Evolutionary conservation across 1,140 invertebrate species (phyloP).

Genomic region (Formica selysi): DNA sequence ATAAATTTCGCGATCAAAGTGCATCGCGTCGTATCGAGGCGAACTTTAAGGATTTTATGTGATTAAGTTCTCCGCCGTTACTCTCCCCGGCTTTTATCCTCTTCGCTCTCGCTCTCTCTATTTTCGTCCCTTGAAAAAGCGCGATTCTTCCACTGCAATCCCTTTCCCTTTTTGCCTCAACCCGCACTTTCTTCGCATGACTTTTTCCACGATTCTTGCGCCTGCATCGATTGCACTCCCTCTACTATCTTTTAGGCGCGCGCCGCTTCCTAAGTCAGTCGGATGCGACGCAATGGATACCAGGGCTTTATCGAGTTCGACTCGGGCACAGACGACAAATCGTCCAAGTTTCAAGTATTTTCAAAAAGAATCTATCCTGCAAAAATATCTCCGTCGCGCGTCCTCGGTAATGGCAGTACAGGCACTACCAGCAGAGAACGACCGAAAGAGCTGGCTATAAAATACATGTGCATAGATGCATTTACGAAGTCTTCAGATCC

Average conservation of each 20-base stretch:
- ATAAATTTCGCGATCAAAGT: conserved; percentile 80
- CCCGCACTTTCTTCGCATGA: conserved; percentile 23
- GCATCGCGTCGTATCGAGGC: conserved; percentile 72
- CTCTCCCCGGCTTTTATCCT: conserved; percentile 19
- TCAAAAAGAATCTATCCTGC: conserved; percentile 75
- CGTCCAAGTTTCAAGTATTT: conserved; percentile 82
- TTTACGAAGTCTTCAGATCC: conserved; percentile 72
- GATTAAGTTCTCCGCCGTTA: conserved; percentile 76
- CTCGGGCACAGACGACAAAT: conserved; percentile 76
- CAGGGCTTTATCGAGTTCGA: conserved; percentile 76
- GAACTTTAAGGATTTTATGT: conserved; percentile 80
- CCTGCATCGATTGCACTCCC: conserved; percentile 59
- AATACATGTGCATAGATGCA: conserved; percentile 80
- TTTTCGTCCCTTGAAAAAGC: conserved; percentile 9
- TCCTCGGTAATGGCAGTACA: conserved; percentile 25
- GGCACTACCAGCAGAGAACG: background rate
- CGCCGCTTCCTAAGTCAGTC: conserved; percentile 30
- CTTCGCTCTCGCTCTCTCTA: background rate
- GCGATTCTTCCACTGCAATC: conserved; percentile 1
- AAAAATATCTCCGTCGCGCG: conserved; percentile 72
- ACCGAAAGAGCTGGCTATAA: conserved; percentile 77
- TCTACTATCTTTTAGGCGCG: conserved; percentile 1
- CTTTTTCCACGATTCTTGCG: conserved; percentile 38
- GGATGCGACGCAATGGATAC: conserved; percentile 65
- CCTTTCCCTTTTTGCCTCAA: conserved; percentile 18